Conservation (phyloP, 64 coral and sea anemone species). For the Stichodactyla helianthus region DNA sequence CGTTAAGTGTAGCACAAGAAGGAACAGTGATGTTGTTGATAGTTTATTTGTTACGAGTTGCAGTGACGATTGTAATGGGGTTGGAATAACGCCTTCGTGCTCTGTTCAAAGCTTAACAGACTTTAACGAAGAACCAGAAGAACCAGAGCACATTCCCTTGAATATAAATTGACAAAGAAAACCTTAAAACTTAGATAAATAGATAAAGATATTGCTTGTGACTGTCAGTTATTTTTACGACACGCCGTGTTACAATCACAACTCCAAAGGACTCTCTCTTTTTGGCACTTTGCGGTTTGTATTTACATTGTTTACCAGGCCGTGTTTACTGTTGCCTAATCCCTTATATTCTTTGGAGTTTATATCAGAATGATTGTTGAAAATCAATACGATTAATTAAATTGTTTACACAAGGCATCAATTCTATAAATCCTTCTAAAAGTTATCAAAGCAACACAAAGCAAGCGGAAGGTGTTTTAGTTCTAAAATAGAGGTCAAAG, state of each 20-base stretch:
- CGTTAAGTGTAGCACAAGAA: background rate
- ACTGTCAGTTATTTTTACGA: background rate
- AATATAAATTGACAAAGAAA: background rate
- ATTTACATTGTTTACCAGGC: background rate
- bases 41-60: background rate
- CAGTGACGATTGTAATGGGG: slow-evolving; percentile 19
- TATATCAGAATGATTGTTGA: slow-evolving; percentile 3
- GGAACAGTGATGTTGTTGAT: background rate
- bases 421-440: background rate
- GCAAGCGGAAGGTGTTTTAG: background rate
- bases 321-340: background rate
- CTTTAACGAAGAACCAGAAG: slow-evolving; percentile 7
- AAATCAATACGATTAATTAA: slow-evolving; percentile 18
- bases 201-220: background rate
- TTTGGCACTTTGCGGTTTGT: background rate
- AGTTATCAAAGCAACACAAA: background rate
- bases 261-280: background rate
- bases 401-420: slow-evolving; percentile 1
- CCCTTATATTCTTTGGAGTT: background rate
- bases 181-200: background rate
- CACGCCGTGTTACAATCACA: background rate
- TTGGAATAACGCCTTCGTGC: slow-evolving; percentile 15
- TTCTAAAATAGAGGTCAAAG: background rate
- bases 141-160: slow-evolving; percentile 27
- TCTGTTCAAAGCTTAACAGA: slow-evolving; percentile 28